Evolutionary conservation across 2,888 invertebrate genomes (phyloP), one percentile per base, ranked within the genome.

Genomic region (Zygaena filipendulae): DNA sequence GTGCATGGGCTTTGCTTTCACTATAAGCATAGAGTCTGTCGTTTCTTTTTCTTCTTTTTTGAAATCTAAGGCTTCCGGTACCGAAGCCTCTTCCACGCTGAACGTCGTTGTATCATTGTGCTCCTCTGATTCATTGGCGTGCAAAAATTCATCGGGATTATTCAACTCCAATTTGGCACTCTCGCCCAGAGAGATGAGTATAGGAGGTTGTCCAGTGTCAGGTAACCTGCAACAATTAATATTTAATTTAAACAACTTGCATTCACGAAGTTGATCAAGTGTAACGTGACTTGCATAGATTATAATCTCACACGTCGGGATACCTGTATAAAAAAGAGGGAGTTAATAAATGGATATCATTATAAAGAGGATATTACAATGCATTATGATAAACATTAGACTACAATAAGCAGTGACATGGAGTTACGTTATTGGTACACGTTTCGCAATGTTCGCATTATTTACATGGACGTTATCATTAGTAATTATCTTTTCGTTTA

Each of bases 181-280:
- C 48, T 86, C 86, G 38, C 82, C 81, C 40, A 86, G 58, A 27
- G 85, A 84, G 47, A 86, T 70, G 39, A 85, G 81, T 29, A 85
- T 81, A 38, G 75, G 74, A 45, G 80, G 79, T 47, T 85, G 84
- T 26, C 82, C 85, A 23, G 83, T 82, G 66, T 85, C 85, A 57
- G 84, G 82, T 66, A 86, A 82, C 60, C 86, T 87, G 75, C 16
- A 81, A 75, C 35, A 43, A 48, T 23, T 11, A 29, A 34, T 42
- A 40, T n/a, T n/a, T n/a, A n/a, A n/a, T n/a, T n/a, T n/a, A n/a
- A n/a, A n/a, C 43, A 11, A 20, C 21, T 16, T 5, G 4, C 24
- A 10, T 13, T 9, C 20, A 3, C 7, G 8, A 6, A 4, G 7
- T 9, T 11, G 21, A 22, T 7, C 22, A 8, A 10, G n/a, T 8